Percentiles rank a stretch among this genome's conserved stretches.
phyloP scores from a whole-genome alignment of 2,888 invertebrate genomes.

The Trichacis sp. region DNA sequence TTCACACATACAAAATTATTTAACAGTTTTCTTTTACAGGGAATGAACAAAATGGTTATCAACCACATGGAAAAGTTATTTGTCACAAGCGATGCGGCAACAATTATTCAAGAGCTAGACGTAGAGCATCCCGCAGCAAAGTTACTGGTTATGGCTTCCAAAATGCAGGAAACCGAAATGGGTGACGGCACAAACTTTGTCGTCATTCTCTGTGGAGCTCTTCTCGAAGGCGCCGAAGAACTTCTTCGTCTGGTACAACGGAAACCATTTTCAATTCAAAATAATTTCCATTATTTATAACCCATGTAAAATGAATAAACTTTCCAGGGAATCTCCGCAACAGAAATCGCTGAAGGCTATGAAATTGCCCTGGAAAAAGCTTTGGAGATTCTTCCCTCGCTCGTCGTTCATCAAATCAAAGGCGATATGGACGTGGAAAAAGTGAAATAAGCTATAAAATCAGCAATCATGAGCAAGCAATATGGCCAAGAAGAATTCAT shows the following conservation, averaged over 20 bases:
- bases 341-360: conserved; percentile 96
- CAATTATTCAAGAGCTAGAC: conserved; percentile 94
- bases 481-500: conserved; percentile 97
- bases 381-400: conserved; percentile 87
- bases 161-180: conserved; percentile 98
- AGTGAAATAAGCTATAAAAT: conserved; percentile 80
- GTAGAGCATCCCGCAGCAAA: conserved; percentile 99
- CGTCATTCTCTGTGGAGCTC: conserved; percentile 91
- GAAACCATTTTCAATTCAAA: no score
- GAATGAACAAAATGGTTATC: conserved; percentile 99
- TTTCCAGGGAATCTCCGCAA: conserved; percentile 88
- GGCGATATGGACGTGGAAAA: conserved; percentile 75
- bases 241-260: conserved; percentile 85
- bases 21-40: no score
- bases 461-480: conserved; percentile 96
- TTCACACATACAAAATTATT: no score
- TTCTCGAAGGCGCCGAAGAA: conserved; percentile 93
- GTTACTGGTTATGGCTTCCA: conserved; percentile 93
- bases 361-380: conserved; percentile 91
- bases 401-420: conserved; percentile 84
- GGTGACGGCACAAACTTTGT: conserved; percentile 99
- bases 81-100: conserved; percentile 99
- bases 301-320: no score
- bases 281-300: no score
- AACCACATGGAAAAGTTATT: conserved; percentile 99